These are phyloP conservation scores for Temnothorax ravouxi DNA, from an alignment of 2,888 invertebrate species.

Conservation along the genomic window DNA sequence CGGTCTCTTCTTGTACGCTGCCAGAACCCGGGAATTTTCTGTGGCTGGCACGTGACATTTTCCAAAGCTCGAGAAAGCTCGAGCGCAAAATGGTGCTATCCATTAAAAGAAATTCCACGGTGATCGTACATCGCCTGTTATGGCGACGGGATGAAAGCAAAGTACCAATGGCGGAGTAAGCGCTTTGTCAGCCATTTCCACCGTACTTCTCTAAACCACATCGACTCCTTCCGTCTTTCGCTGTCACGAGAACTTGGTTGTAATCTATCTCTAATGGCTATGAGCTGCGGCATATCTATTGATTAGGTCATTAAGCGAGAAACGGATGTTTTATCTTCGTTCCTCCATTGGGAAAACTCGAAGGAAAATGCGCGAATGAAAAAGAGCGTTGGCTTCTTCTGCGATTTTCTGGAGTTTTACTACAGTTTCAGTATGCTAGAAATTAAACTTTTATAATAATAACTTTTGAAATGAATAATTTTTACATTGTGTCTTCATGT, in stretches of 20 bases:
- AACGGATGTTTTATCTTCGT: conserved; percentile 60
- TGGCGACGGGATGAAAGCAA: conserved; percentile 33
- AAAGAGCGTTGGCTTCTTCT: not conserved
- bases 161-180: conserved; percentile 43
- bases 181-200: conserved; percentile 52
- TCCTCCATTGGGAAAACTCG: conserved; percentile 19
- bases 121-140: conserved; percentile 40
- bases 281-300: conserved; percentile 57
- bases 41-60: conserved; percentile 42
- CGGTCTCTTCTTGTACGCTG: not conserved
- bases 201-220: conserved; percentile 25
- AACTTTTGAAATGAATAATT: not conserved
- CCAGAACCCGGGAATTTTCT: conserved; percentile 14
- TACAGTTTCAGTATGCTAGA: not conserved
- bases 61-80: conserved; percentile 32
- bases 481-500: not conserved
- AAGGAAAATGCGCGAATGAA: not conserved
- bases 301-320: conserved; percentile 68
- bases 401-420: not conserved
- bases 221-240: conserved; percentile 1
- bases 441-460: conserved; percentile 17
- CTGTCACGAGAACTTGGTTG: conserved; percentile 30
- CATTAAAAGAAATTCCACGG: conserved; percentile 44
- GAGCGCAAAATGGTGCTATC: conserved; percentile 21
- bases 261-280: conserved; percentile 68